phyloP scores from a whole-genome alignment of 2,113 vertebrate genomes.

The Gorsachius goisagi region DNA sequence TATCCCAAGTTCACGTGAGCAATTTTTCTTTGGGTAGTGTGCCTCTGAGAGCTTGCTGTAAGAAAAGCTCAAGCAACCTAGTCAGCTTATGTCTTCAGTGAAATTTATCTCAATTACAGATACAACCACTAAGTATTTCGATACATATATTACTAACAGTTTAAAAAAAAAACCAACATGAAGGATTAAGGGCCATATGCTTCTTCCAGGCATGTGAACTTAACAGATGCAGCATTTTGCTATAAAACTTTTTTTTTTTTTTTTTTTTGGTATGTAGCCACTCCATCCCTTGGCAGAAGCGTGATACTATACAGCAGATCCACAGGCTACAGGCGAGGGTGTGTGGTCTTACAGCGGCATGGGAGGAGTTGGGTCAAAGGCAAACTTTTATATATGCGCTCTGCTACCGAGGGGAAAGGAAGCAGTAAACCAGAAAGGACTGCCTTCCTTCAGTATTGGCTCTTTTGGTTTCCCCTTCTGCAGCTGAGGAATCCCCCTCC shows the following conservation, averaged over 20 bases:
- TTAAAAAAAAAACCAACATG: not conserved
- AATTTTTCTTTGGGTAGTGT: not conserved
- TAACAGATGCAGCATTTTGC: not conserved
- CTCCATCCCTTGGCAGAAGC: not conserved
- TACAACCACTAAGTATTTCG: not conserved
- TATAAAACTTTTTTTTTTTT: not conserved
- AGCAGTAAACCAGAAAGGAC: constrained; percentile 47
- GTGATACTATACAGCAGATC: not conserved
- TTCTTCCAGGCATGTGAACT: not conserved
- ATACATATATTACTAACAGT: not conserved
- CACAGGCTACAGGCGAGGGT: not conserved
- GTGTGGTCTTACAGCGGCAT: constrained; percentile 45
- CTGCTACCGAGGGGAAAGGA: not conserved
- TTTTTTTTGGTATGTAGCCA: not conserved
- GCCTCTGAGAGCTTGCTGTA: not conserved
- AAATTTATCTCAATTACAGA: constrained; percentile 35
- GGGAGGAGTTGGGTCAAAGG: constrained; percentile 41
- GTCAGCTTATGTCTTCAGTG: not conserved
- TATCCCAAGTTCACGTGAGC: not conserved
- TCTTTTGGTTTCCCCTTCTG: not conserved
- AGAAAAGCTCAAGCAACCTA: not conserved
- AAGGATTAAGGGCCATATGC: constrained; percentile 3
- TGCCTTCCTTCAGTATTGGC: not conserved
- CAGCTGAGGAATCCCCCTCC: constrained; percentile 3
- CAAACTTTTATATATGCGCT: constrained; percentile 5